A percentile compares a stretch with the other conserved stretches of the same genome.
These are phyloP conservation scores for Branchellion lobata DNA, from an alignment of 2,888 invertebrate species.

Conservation along the genomic window DNA sequence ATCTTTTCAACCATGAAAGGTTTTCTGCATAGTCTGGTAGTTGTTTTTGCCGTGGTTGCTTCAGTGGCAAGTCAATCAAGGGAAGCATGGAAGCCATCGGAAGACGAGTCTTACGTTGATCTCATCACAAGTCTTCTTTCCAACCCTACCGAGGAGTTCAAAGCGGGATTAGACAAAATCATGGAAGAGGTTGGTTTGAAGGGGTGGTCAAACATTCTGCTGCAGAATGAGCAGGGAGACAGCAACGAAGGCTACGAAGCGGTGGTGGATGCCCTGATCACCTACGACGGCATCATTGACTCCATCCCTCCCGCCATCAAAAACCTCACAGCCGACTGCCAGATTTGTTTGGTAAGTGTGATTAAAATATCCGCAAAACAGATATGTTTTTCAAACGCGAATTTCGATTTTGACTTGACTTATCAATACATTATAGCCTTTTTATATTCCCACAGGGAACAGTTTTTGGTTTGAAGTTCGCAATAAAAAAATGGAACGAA, in stretches of 20 bases:
- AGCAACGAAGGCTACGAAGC: not conserved
- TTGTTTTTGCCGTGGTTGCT: too few relatives aligned
- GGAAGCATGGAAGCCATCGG: too few relatives aligned
- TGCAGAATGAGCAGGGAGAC: not conserved
- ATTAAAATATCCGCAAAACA: not conserved
- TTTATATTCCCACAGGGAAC: slow-evolving; percentile 2
- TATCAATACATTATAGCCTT: too few relatives aligned
- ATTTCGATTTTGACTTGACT: too few relatives aligned
- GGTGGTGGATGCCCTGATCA: not conserved
- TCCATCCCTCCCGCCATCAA: slow-evolving; percentile 24
- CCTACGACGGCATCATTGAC: not conserved
- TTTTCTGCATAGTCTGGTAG: too few relatives aligned
- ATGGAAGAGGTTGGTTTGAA: not conserved
- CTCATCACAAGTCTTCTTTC: too few relatives aligned
- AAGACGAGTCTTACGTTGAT: too few relatives aligned
- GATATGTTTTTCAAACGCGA: too few relatives aligned
- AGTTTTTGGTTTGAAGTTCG: slow-evolving; percentile 20
- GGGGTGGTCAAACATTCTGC: not conserved
- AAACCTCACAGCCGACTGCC: slow-evolving; percentile 18
- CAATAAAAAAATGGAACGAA: slow-evolving; percentile 17
- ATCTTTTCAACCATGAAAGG: too few relatives aligned
- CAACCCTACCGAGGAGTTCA: slow-evolving; percentile 1
- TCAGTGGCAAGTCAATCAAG: too few relatives aligned
- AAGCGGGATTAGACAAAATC: slow-evolving; percentile 3
- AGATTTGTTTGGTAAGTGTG: slow-evolving; percentile 31